Base-by-base conservation (phyloP, 2,797 vertebrate species). In the Parauchenoglanis punctatus region DNA sequence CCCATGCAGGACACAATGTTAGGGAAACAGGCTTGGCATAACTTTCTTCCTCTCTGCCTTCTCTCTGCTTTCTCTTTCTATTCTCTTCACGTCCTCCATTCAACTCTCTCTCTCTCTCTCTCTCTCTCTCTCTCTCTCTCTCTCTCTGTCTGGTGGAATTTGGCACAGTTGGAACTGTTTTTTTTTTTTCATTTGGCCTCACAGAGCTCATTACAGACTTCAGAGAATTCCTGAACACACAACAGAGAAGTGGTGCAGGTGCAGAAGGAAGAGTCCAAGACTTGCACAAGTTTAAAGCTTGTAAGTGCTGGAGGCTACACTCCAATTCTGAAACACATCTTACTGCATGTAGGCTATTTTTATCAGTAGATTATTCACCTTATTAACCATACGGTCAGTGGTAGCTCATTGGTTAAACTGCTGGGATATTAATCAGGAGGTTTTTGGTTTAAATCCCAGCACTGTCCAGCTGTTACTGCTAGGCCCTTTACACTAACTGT, bases 141-240 rank as follows among this genome's bases (percentile, higher is more conserved):
- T 81, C 84, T 25, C 81, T 80, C 83, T 72, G 83, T 18, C 96
- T 97, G 97, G 95, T 96, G 98, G 98, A 99, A 99, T 99, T 97
- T 98, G 97, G 97, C 95, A 96, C 96, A 93, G 97, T 95, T 95
- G 95, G 96, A 56, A 15, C 23, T 58, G 40, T 70, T 40, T 40
- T 40, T 40, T 40, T 35, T 72, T 72, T 25, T 83, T 83, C 61
- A 28, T 82, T 67, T 97, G 96, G 95, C 97, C 96, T 97, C 97
- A 98, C 98, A 99, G 98, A 98, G 97, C 97, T 97, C 97, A 99
- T 99, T 99, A 99, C 97, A 99, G 97, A 97, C 97, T 97, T 96
- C 97, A 98, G 97, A 96, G 97, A 97, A 97, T 98, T 99, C 97
- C 97, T 98, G 97, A 97, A 97, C 97, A 97, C 96, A 97, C 96